Conservation (phyloP, 2,888 invertebrate genomes). For the Nemapogon koenigi region DNA sequence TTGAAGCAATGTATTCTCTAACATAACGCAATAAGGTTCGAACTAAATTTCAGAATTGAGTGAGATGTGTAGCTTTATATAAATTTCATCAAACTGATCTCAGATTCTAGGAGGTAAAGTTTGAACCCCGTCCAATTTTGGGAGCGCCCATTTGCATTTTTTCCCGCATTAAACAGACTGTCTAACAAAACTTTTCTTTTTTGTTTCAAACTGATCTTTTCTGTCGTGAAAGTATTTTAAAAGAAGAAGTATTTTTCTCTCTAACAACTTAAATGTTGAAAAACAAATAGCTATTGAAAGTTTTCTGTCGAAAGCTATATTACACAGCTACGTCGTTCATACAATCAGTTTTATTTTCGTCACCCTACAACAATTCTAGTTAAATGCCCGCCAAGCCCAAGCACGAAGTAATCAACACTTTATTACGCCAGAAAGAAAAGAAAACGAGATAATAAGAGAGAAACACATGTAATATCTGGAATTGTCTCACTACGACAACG, state of each 20-base stretch:
- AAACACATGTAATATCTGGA: constrained; percentile 52
- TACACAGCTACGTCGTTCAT: too few species aligned
- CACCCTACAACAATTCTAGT: constrained; percentile 33
- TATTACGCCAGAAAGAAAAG: constrained; percentile 52
- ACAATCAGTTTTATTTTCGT: constrained; percentile 37
- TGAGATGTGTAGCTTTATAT: too few species aligned
- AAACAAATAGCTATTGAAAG: background rate
- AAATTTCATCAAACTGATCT: constrained; percentile 19
- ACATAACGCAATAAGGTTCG: background rate
- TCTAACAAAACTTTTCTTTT: constrained; percentile 18
- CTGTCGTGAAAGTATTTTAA: too few species aligned
- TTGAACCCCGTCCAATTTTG: constrained; percentile 45
- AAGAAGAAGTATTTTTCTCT: background rate
- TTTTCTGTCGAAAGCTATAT: too few species aligned
- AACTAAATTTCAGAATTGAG: background rate
- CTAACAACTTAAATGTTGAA: background rate
- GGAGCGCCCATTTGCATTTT: constrained; percentile 46
- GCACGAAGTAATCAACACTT: constrained; percentile 47
- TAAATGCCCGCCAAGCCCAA: constrained; percentile 1
- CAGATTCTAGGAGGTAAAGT: constrained; percentile 38
- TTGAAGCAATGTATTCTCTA: background rate
- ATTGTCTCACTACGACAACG: constrained; percentile 38
- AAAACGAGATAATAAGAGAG: constrained; percentile 40
- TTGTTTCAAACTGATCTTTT: too few species aligned
- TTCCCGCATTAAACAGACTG: constrained; percentile 31